These are phyloP conservation scores for Drosophila robusta DNA, from an alignment of 2,888 invertebrate genomes.

Conservation along the genomic window DNA sequence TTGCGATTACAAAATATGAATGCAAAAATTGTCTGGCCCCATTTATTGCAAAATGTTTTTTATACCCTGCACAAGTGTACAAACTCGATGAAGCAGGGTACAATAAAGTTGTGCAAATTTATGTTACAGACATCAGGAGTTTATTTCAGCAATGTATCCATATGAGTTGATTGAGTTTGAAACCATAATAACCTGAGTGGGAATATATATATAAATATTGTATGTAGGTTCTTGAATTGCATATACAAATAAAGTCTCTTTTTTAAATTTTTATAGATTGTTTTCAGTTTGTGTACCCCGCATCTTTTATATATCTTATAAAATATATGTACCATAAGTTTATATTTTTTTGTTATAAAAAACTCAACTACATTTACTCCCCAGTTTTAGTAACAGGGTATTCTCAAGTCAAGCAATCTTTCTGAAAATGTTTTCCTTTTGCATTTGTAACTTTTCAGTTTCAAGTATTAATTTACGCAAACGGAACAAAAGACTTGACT, in stretches of 20 bases:
- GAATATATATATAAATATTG: too few species aligned
- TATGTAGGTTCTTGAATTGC: too few species aligned
- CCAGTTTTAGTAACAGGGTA: conserved; percentile 2
- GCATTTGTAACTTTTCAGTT: conserved; percentile 2
- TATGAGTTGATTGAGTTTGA: too few species aligned
- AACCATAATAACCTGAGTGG: too few species aligned
- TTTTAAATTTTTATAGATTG: too few species aligned
- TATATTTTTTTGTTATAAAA: too few species aligned
- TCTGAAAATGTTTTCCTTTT: background rate
- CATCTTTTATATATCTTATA: too few species aligned
- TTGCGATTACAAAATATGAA: conserved; percentile 63
- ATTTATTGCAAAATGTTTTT: conserved; percentile 54
- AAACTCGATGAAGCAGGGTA: background rate
- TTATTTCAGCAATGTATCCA: too few species aligned
- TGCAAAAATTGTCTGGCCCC: conserved; percentile 38
- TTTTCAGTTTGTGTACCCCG: too few species aligned
- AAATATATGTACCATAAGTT: too few species aligned
- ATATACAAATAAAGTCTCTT: too few species aligned
- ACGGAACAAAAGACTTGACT: conserved; percentile 63
- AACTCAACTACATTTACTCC: too few species aligned
- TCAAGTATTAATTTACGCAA: conserved; percentile 46
- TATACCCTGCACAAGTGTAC: conserved; percentile 11
- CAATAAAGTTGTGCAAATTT: background rate
- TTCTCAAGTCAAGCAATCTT: background rate
- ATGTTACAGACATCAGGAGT: background rate